Base-by-base conservation (phyloP, 2,113 vertebrate species). In the Tenebrosternarchus preto region DNA sequence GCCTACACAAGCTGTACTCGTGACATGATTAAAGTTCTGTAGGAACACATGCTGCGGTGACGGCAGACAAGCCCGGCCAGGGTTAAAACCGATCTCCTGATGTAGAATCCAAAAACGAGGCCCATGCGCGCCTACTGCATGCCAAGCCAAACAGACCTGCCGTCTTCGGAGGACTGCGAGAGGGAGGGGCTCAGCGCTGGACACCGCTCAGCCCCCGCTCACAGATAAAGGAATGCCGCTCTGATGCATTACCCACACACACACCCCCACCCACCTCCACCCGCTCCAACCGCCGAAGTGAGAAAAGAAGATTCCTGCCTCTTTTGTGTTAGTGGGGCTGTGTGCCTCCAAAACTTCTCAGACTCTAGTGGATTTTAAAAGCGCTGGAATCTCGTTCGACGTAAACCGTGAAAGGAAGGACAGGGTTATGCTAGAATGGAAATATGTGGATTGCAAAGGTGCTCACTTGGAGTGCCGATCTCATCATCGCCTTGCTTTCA, bases 101-200 rank as follows among this genome's bases (percentile, higher is more conserved):
- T 72, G 72, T 80, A 33, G 64, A 46, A 78, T 81, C 83, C 85
- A 85, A 85, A n/a, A 80, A 83, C 83, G 76, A 75, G 86, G 86
- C 83, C 85, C 85, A 74, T 83, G 78, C 57, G 57, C 66, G 31
- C 73, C n/a, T 69, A 36, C 53, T 20, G 53, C 67, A 69, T 80
- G 85, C 86, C 81, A 77, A 85, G 78, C 61, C 75, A 88, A 86
- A 86, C 57, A 80, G 76, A 67, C 60, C 72, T 83, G 64, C 66
- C 56, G 43, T 75, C 83, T 84, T 61, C 55, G 74, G 46, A 59
- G 69, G 80, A 82, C 64, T 71, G 69, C 36, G 24, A 61, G 66
- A 33, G 60, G 31, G 12, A 74, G 57, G 43, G 70, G 70, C 69
- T 61, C 25, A 83, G 72, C 4, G 64, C 43, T 78, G 73, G 82